Base-by-base conservation (phyloP, 2,113 vertebrate species). In the Aix galericulata region DNA sequence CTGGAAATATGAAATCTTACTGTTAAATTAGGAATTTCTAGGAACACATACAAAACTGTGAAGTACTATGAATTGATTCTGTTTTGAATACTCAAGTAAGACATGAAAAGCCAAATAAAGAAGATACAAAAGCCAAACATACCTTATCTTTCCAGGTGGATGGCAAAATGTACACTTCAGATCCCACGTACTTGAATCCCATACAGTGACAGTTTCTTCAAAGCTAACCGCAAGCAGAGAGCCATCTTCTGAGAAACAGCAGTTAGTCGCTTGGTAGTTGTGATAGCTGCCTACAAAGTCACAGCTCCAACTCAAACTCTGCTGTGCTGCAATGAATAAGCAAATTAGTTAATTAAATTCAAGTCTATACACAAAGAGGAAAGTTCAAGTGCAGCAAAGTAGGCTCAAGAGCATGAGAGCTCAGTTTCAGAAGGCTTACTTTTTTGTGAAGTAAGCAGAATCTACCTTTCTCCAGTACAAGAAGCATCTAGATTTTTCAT, bases 221-320 rank as follows among this genome's bases (percentile, higher is more conserved):
- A 99, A 99, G 97, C 98, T 97, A 63, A 99, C 98, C 9, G 99
- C 99, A 94, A 99, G 95, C 92, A 99, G 91, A 76, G 99, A 99
- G 26, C 99, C 98, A 17, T 99, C 99, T 78, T 99, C 98, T 26
- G 99, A 99, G 96, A 99, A 99, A 82, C 98, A 98, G 96, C 99
- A 99, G 97, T 98, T 96, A 2, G 97, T 97, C 5, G 99, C 99
- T 75, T 96, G 98, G 91, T 99, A 98, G 93, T 97, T 95, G 96
- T 98, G 99, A 84, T 99, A 99, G 94, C 98, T 98, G 60, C 99
- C 99, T 17, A 99, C 98, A 9, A 99, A 99, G 85, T 99, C 99
- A 98, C 99, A 99, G 44, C 97, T 98, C 99, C 99, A 99, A 91
- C 97, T 98, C 71, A 97, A 92, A n/a, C 95, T 98, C 36, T 98